Percentiles rank a stretch among this genome's conserved stretches.
These are phyloP conservation scores for Hylaeus anthracinus DNA, from an alignment of 1,140 invertebrate genomes.

Conservation along the genomic window DNA sequence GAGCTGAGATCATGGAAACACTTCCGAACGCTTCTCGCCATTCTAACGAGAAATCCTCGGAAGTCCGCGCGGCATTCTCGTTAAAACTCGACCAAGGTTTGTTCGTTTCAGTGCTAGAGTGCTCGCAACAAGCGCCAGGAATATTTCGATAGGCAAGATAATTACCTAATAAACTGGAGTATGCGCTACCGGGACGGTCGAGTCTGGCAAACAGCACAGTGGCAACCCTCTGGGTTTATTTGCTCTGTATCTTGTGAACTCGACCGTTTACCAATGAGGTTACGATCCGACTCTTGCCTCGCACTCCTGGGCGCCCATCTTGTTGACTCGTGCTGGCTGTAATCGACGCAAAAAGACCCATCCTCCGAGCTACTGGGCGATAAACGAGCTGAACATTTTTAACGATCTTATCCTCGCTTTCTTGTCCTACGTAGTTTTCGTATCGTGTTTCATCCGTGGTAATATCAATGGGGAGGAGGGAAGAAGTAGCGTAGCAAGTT, in stretches of 20 bases:
- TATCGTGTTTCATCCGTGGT: background rate
- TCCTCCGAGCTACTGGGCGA: background rate
- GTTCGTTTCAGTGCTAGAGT: conserved; percentile 9
- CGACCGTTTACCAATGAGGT: conserved; percentile 11
- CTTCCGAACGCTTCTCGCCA: background rate
- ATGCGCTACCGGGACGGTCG: background rate
- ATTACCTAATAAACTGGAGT: conserved; percentile 49
- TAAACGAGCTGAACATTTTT: conserved; percentile 7
- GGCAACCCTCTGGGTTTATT: conserved; percentile 44
- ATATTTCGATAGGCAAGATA: conserved; percentile 47
- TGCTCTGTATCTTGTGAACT: conserved; percentile 6
- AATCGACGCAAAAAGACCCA: background rate
- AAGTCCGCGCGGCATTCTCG: conserved; percentile 10
- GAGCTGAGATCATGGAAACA: conserved; percentile 4
- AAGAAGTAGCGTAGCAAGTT: no score
- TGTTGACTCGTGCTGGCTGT: background rate
- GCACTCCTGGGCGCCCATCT: background rate
- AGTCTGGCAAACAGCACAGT: conserved; percentile 19
- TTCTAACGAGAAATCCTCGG: conserved; percentile 26
- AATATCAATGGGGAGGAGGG: background rate
- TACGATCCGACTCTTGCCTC: background rate
- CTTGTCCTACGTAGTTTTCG: background rate
- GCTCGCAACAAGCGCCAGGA: background rate
- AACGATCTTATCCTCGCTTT: conserved; percentile 2
- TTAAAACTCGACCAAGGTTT: conserved; percentile 21